Conservation (phyloP, 1,140 invertebrate species). For the Ganaspis sp. region DNA sequence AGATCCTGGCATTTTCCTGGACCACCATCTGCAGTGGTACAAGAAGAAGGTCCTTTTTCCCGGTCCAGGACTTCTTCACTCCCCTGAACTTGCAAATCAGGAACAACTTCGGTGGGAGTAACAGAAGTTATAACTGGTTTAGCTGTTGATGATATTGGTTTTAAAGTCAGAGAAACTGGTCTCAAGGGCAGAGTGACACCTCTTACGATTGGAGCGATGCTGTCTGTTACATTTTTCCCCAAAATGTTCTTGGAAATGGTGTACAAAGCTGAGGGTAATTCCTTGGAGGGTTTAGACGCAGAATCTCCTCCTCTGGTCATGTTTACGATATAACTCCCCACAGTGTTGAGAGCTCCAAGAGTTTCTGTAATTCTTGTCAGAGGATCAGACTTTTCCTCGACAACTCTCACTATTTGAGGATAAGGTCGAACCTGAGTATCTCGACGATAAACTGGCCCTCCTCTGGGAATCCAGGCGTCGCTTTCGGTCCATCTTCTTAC, state of each 20-base stretch:
- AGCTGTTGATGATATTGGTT: conserved; percentile 59
- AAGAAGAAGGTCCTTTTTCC: conserved; percentile 74
- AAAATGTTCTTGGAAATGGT: conserved; percentile 89
- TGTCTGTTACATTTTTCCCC: conserved; percentile 86
- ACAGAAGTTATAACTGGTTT: neutral
- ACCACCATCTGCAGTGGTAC: conserved; percentile 87
- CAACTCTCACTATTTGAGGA: conserved; percentile 58
- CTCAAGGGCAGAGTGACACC: conserved; percentile 80
- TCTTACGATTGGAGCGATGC: conserved; percentile 84
- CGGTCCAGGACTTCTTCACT: conserved; percentile 66
- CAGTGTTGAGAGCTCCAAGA: conserved; percentile 86
- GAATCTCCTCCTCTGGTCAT: conserved; percentile 80
- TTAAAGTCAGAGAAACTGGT: conserved; percentile 53
- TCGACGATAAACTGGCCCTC: conserved; percentile 56
- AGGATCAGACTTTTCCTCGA: conserved; percentile 63
- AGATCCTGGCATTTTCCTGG: conserved; percentile 91
- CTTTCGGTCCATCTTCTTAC: conserved; percentile 60
- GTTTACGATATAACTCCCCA: conserved; percentile 89
- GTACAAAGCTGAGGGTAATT: conserved; percentile 84
- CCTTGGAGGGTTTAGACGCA: conserved; percentile 74
- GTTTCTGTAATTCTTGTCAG: conserved; percentile 77
- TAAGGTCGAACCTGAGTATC: conserved; percentile 64
- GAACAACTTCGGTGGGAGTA: neutral
- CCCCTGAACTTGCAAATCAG: conserved; percentile 28
- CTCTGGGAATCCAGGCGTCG: conserved; percentile 60